Base-by-base conservation (phyloP, 2,113 vertebrate species). In the Pelodiscus sinensis region DNA sequence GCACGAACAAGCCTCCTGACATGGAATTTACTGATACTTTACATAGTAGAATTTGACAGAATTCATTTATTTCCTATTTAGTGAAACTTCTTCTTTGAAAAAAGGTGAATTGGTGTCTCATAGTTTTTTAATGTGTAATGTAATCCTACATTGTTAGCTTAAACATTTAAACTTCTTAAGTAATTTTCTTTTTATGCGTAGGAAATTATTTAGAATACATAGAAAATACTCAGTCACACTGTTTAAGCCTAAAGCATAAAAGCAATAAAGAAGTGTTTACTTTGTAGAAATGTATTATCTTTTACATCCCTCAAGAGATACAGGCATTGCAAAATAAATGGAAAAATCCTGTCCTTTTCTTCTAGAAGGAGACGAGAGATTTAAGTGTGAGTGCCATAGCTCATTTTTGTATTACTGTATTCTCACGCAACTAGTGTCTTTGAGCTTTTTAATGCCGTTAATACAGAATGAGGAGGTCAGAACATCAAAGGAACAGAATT, bases 401-500 rank as follows among this genome's bases (percentile, higher is more conserved):
- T 84, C 73, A 51, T 13, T 85, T 81, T 68, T 56, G 12, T 25
- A 18, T 77, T 52, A n/a, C n/a, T n/a, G n/a, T n/a, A 51, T 65
- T 65, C 79, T 78, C 73, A 0, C 82, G 86, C 75, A 24, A 12
- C n/a, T 13, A 16, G 16, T 35, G 16, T 13, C 14, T 73, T 10
- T 51, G 65, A 91, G 35, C 35, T 94, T 94, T 62, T 96, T 73
- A 65, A 51, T 57, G 35, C 50, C 25, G 2, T 75, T 85, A 75
- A 62, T 13, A 25, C 58, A 25, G 82, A 96, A 90, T 87, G 6
- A 84, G 55, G 27, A 58, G 86, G 2, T 10, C 1, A 29, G 22
- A 84, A 78, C 13, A 95, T 68, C 38, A 90, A 90, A 95, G 84
- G 50, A 24, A 38, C 21, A 58, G 71, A 58, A 73, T 79, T 88